A percentile compares a stretch with the other conserved stretches of the same genome.
phyloP scores from a whole-genome alignment of 2,113 vertebrate species.

The Gymnogyps californianus region DNA sequence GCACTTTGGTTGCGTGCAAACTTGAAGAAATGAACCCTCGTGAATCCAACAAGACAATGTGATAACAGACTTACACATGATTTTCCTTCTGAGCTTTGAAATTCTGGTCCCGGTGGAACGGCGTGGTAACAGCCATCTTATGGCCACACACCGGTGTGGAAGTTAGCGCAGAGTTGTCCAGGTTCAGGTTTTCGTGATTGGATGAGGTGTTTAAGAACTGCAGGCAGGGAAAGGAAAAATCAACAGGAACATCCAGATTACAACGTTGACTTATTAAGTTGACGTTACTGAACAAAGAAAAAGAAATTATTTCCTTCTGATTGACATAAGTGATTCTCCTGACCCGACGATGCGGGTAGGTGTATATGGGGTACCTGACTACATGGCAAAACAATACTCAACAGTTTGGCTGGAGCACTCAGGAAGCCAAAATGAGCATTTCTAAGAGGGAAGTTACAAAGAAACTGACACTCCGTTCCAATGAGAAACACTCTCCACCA shows the following conservation, averaged over 20 bases:
- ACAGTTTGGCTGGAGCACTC: background rate
- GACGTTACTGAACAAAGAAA: background rate
- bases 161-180: slow-evolving; percentile 79
- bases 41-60: background rate
- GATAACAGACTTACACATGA: slow-evolving; percentile 79
- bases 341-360: background rate
- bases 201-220: slow-evolving; percentile 93
- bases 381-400: background rate
- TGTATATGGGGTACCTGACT: background rate
- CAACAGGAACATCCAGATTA: background rate
- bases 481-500: background rate
- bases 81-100: slow-evolving; percentile 89
- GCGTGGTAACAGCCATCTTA: slow-evolving; percentile 78
- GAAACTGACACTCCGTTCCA: background rate
- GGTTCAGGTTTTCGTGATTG: slow-evolving; percentile 83
- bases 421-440: background rate
- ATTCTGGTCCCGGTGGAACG: slow-evolving; percentile 80
- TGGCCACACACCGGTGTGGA: slow-evolving; percentile 82
- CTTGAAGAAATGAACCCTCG: background rate
- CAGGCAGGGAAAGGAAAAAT: slow-evolving; percentile 12
- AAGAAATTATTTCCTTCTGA: background rate
- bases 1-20: background rate
- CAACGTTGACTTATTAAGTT: background rate
- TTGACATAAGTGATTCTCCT: background rate
- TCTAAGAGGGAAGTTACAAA: background rate